Evolutionary conservation across 2,888 invertebrate genomes (phyloP), one percentile per base, ranked within the genome.

Genomic region (Apamea epomidion): DNA sequence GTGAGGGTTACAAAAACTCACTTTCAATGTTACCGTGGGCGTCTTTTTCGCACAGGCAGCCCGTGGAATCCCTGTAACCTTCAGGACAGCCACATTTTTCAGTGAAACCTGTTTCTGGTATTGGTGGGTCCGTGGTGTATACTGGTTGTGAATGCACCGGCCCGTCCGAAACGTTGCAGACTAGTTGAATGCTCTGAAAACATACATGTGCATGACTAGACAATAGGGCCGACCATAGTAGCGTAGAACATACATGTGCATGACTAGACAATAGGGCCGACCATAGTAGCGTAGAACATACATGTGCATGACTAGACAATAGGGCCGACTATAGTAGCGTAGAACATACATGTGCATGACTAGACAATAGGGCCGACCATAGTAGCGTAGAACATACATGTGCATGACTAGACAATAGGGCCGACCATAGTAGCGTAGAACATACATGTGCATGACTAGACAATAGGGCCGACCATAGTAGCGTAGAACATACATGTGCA

Each of bases 111-210:
- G 69, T 84, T 1, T 70, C 80, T 16, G 87, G 87, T 21, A 84
- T 68, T 0, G 85, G 85, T 0, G 85, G 77, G 14, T 87, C 62
- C 0, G 73, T 87, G 0, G 72, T 68, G 60, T 87, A 86, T 0
- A 86, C 8, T 4, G 87, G 87, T 42, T 78, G 75, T 10, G 75
- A 60, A 1, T 45, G 37, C 5, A 74, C 45, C 0, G 85, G 85
- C 6, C 48, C 68, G 2, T 86, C 87, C 0, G 85, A 87, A 1
- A 86, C 62, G 10, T 86, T 86, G 51, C 85, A 86, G 0, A 86
- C 87, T 32, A 86, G 32, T 73, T 86, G 80, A 1, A 86, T 51
- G 6, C 77, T 77, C 85, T 86, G 75, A 12, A 83, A 79, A 65
- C 1, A 65, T 16, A 48, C 25, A 58, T 21, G 0, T 21, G 54